These are phyloP conservation scores for Didymodactylos carnosus DNA, from an alignment of 2,888 invertebrate genomes.

Conservation along the genomic window DNA sequence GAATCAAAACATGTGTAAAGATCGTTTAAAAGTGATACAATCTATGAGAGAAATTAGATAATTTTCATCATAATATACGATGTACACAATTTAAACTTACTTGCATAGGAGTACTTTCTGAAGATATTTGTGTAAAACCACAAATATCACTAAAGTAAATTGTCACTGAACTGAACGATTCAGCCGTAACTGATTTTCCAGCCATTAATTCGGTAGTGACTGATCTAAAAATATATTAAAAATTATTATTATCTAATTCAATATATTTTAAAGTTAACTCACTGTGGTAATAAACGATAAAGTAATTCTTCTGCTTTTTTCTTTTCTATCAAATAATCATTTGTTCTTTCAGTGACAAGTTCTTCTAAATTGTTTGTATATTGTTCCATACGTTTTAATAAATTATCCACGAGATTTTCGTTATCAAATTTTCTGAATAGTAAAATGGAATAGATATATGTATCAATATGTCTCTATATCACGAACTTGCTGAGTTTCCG, in stretches of 20 bases:
- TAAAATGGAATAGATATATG: no score
- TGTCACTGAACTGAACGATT: slow-evolving; percentile 71
- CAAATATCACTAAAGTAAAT: slow-evolving; percentile 88
- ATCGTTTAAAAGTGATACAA: slow-evolving; percentile 85
- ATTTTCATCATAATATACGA: no score
- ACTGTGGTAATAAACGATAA: slow-evolving; percentile 32
- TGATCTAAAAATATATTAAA: no score
- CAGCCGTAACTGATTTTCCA: slow-evolving; percentile 69
- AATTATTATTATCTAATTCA: no score
- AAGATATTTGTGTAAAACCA: slow-evolving; percentile 74
- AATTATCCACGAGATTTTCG: slow-evolving; percentile 72
- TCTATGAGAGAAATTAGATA: slow-evolving; percentile 38
- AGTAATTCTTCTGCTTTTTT: slow-evolving; percentile 82
- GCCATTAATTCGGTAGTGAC: slow-evolving; percentile 75
- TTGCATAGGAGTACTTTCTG: slow-evolving; percentile 52
- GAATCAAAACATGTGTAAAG: slow-evolving; percentile 91
- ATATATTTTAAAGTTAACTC: slow-evolving; percentile 4
- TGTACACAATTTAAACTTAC: no score
- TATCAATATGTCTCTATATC: no score
- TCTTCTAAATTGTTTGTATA: slow-evolving; percentile 92
- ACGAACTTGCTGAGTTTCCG: slow-evolving; percentile 10
- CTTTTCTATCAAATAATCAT: slow-evolving; percentile 78
- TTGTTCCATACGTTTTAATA: slow-evolving; percentile 84
- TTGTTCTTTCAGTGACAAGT: slow-evolving; percentile 74
- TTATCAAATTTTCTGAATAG: slow-evolving; percentile 53